Evolutionary conservation across 2,797 vertebrate species (phyloP), one percentile per base, ranked within the genome.

Genomic region (Varecia variegata): DNA sequence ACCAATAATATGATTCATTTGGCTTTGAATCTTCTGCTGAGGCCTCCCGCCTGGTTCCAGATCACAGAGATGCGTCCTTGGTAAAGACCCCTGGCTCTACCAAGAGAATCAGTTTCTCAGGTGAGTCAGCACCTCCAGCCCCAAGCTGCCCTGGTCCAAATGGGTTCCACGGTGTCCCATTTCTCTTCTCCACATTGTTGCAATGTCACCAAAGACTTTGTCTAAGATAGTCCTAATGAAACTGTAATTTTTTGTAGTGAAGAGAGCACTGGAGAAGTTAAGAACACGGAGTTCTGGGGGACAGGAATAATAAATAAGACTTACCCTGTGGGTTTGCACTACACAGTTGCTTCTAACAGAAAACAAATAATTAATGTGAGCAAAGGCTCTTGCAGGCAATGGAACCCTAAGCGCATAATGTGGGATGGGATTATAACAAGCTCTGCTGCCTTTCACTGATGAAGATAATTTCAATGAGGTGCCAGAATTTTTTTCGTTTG

Each of bases 41-140:
- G 25, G 9, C 77, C 58, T 50, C 23, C 9, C 0, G 1, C 25
- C 43, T 3, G 3, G 3, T 13, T 43, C 20, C 9, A 40, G 47
- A 4, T 10, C 40, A 30, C 47, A 47, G 23, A 50, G 20, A 15
- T 65, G 43, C 27, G 13, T 12, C 7, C 38, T 56, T 7, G 20
- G 35, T 4, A 43, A 11, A 3, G 40, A 17, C 5, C 30, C 35
- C 35, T 17, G 0, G 18, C 13, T 50, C 18, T 30, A 14, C 35
- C 20, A 54, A 32, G 58, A 13, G 18, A 3, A 4, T 35, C 18
- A 12, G 38, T 7, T 60, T n/a, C 95, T 47, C 70, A 58, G 27
- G 87, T 1, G 18, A 70, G 3, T 13, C 50, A 50, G 10, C 0
- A 3, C 0, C 3, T 13, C 7, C 40, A n/a, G 4, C 2, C n/a